phyloP scores from a whole-genome alignment of 1,140 invertebrate species.

The Drosophila nigromelanica region DNA sequence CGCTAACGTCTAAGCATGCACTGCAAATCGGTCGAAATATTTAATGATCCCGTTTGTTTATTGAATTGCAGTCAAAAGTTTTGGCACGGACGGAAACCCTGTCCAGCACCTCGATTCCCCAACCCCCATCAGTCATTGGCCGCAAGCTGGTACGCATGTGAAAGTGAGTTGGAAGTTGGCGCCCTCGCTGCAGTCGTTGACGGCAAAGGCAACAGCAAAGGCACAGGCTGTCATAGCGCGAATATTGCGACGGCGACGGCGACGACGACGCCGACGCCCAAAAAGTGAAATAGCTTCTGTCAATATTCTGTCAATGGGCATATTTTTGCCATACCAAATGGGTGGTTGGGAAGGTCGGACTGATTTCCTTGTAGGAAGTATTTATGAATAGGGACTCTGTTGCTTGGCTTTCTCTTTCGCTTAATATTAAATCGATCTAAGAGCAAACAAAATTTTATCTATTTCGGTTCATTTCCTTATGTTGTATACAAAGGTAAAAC shows the following conservation, averaged over 20 bases:
- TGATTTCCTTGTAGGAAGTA: conserved; percentile 33
- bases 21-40: conserved; percentile 68
- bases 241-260: conserved; percentile 10
- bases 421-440: conserved; percentile 67
- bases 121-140: conserved; percentile 38
- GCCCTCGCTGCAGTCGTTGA: conserved; percentile 33
- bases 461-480: conserved; percentile 11
- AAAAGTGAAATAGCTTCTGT: conserved; percentile 83
- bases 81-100: conserved; percentile 78
- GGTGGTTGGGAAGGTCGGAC: conserved; percentile 28
- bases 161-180: conserved; percentile 14
- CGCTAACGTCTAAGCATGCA: conserved; percentile 25
- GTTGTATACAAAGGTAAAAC: neutral
- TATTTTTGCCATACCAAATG: conserved; percentile 65
- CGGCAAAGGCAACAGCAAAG: conserved; percentile 33
- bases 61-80: conserved; percentile 81
- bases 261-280: conserved; percentile 33
- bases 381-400: conserved; percentile 12
- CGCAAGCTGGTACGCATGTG: conserved; percentile 59
- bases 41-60: conserved; percentile 82
- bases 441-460: conserved; percentile 39
- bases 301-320: conserved; percentile 83
- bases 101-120: conserved; percentile 13
- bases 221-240: conserved; percentile 49
- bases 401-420: conserved; percentile 60